Evolutionary conservation across 1,140 invertebrate species (phyloP), one percentile per base, ranked within the genome.

Genomic region (Daktulosphaira vitifoliae): DNA sequence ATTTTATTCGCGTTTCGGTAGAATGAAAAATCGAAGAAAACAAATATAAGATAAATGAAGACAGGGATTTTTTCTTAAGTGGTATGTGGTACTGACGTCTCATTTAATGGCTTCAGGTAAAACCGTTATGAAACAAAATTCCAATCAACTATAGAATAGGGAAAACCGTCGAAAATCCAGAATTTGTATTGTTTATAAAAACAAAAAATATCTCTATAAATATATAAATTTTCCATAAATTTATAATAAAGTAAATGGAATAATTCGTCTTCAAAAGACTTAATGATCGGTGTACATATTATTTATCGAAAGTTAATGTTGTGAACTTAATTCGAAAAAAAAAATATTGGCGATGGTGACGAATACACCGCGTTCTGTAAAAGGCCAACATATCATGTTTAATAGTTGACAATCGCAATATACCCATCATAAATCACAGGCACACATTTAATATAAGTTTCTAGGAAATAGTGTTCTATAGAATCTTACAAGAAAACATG

Each of bases 241-340:
- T n/a, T n/a, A n/a, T n/a, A n/a, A n/a, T n/a, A n/a, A n/a, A n/a
- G n/a, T n/a, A n/a, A n/a, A n/a, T n/a, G n/a, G n/a, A n/a, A n/a
- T n/a, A n/a, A n/a, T n/a, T n/a, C n/a, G n/a, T n/a, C n/a, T 44
- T 46, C 16, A 46, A 62, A 48, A 62, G 42, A 25, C 46, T 39
- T 26, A 62, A 62, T 48, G 56, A 33, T 39, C 42, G 56, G 38
- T 48, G 22, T 23, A 46, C 42, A 39, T 59, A 39, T n/a, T n/a
- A n/a, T 48, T 48, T 33, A 62, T 62, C 29, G 56, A 62, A 62
- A 62, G 22, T 20, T 62, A 62, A 62, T 62, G 56, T 62, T 46
- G 38, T 8, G 56, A 1, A 9, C 25, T 48, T 62, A 62, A 62
- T 62, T 1, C 18, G 16, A 33, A 11, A 9, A 9, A 4, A 26